Evolutionary conservation across 2,797 vertebrate species (phyloP).

Genomic region (Myiothlypis chrysogaster): DNA sequence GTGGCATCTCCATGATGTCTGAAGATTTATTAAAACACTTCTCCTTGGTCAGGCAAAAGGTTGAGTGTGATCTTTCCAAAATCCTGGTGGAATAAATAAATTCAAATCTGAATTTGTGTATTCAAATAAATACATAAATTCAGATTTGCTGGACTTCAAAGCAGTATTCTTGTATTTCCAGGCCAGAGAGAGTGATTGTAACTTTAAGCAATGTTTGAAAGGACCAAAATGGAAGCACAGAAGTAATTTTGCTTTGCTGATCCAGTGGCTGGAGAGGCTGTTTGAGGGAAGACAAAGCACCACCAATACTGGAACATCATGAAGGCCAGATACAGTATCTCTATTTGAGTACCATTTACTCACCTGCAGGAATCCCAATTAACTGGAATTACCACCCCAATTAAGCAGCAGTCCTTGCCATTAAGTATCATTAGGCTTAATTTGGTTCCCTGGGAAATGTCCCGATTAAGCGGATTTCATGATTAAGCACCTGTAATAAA

Average conservation of each 20-base stretch:
- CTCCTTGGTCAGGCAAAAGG: background rate
- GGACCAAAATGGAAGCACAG: constrained; percentile 2
- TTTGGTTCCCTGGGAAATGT: constrained; percentile 74
- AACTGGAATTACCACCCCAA: constrained; percentile 74
- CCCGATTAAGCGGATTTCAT: constrained; percentile 67
- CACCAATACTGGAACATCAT: constrained; percentile 5
- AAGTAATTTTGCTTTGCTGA: constrained; percentile 8
- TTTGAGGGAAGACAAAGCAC: constrained; percentile 51
- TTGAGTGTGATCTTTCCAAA: background rate
- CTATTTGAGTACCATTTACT: constrained; percentile 70
- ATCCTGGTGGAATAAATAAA: background rate
- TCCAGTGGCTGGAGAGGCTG: background rate
- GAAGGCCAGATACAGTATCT: constrained; percentile 67
- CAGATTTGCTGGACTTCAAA: background rate
- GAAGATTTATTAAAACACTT: background rate
- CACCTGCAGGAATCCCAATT: constrained; percentile 74
- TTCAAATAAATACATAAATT: background rate
- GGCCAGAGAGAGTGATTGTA: background rate
- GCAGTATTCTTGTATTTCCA: background rate
- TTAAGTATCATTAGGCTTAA: constrained; percentile 74
- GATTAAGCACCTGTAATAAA: constrained; percentile 72
- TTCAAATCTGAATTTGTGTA: no score
- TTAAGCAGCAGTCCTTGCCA: constrained; percentile 74
- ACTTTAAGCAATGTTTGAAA: constrained; percentile 14
- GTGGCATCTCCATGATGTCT: background rate